A percentile compares a stretch with the other conserved stretches of the same genome.
Conservation (phyloP, 2,888 invertebrate species). For the Drosophila meridiana region DNA sequence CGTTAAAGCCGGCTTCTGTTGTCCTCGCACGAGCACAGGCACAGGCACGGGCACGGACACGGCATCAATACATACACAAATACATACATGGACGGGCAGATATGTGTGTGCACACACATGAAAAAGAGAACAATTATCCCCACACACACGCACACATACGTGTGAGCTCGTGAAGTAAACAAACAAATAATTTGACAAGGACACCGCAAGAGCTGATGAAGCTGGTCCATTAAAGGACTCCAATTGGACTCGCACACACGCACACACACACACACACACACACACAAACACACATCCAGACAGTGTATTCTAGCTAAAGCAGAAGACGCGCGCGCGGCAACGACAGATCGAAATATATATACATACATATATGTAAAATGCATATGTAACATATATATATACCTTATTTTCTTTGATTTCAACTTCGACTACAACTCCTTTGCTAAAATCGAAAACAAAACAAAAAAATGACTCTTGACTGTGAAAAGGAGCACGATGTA, state of each 20-base stretch:
- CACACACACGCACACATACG: background rate
- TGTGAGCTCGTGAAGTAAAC: constrained; percentile 14
- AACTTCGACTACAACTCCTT: constrained; percentile 31
- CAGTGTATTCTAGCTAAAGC: background rate
- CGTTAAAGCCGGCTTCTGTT: constrained; percentile 8
- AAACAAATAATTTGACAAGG: constrained; percentile 19
- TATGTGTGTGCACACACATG: background rate
- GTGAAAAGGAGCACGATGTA: constrained; percentile 84
- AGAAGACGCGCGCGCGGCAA: background rate
- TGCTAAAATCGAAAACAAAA: constrained; percentile 1
- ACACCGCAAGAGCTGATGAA: constrained; percentile 12
- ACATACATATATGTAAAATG: background rate
- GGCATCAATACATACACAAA: background rate
- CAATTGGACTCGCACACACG: background rate
- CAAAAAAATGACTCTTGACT: constrained; percentile 83
- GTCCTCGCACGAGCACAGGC: constrained; percentile 1
- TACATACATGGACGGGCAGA: background rate
- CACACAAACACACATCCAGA: background rate
- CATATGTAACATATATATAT: constrained; percentile 1
- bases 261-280: background rate
- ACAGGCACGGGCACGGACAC: background rate
- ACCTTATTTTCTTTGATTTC: constrained; percentile 51
- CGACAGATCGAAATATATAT: background rate
- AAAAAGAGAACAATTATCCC: background rate
- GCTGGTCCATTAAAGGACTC: constrained; percentile 6